Percentiles rank a stretch among this genome's conserved stretches.
phyloP scores from a whole-genome alignment of 2,797 vertebrate species.

The Nasua narica region DNA sequence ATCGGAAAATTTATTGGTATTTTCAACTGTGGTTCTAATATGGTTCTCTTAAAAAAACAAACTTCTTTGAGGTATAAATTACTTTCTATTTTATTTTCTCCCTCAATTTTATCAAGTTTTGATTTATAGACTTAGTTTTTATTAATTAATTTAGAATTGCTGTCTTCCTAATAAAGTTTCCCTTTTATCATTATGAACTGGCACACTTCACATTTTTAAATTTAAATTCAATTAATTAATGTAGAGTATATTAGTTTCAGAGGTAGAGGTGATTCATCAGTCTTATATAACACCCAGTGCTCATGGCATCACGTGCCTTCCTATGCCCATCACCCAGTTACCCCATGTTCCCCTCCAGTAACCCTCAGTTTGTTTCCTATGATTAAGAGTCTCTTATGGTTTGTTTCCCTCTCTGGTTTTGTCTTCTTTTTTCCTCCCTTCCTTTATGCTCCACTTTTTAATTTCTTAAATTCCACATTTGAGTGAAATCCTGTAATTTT shows the following conservation, averaged over 20 bases:
- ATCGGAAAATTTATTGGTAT: not conserved
- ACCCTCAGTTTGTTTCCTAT: not conserved
- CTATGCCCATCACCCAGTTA: not conserved
- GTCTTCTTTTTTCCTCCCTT: not conserved
- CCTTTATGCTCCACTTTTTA: not conserved
- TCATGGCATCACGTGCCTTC: not conserved
- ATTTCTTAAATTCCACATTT: not conserved
- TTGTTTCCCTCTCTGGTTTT: not conserved
- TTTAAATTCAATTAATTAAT: not conserved
- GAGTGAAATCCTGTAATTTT: not conserved
- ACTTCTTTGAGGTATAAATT: not conserved
- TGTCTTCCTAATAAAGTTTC: not conserved
- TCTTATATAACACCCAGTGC: not conserved
- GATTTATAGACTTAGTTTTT: not conserved
- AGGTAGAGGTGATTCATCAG: not conserved
- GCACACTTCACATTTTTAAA: not conserved
- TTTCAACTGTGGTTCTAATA: not conserved
- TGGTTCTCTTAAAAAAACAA: not conserved
- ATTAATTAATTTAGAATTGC: not conserved
- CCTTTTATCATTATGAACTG: not conserved
- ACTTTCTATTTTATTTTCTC: not conserved
- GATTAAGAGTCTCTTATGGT: not conserved
- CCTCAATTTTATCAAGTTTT: not conserved
- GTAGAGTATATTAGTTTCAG: not conserved
- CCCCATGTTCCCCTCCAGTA: not conserved